Conservation (phyloP, 2,888 invertebrate genomes). For the Thysanoteuthis rhombus region DNA sequence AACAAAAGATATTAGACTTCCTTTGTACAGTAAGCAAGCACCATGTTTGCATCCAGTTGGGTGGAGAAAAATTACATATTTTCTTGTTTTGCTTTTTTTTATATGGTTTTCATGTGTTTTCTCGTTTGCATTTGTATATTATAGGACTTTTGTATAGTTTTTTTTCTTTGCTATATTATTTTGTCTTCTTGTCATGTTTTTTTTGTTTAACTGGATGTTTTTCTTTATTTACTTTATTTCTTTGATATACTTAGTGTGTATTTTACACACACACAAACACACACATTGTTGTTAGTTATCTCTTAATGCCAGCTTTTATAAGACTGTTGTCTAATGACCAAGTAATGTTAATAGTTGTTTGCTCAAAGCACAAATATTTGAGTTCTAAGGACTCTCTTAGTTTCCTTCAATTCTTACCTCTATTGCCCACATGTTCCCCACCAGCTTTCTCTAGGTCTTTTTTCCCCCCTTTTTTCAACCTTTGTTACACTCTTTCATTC, state of each 20-base stretch:
- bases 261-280: neutral
- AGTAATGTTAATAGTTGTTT: no score
- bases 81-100: neutral
- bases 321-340: no score
- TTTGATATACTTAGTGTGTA: no score
- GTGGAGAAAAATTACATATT: neutral
- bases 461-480: no score
- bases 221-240: neutral
- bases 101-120: neutral
- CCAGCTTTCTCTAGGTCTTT: no score
- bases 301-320: no score
- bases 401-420: no score
- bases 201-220: neutral
- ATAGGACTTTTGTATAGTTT: no score
- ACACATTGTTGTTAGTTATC: no score
- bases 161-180: neutral
- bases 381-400: neutral
- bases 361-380: no score
- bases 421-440: no score
- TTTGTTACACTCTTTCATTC: no score
- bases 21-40: neutral
- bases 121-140: neutral
- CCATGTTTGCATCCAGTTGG: neutral
- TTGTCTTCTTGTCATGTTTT: neutral
- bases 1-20: neutral